These are phyloP conservation scores for Pseudorectes ferrugineus DNA, from an alignment of 2,113 vertebrate genomes.

Conservation along the genomic window DNA sequence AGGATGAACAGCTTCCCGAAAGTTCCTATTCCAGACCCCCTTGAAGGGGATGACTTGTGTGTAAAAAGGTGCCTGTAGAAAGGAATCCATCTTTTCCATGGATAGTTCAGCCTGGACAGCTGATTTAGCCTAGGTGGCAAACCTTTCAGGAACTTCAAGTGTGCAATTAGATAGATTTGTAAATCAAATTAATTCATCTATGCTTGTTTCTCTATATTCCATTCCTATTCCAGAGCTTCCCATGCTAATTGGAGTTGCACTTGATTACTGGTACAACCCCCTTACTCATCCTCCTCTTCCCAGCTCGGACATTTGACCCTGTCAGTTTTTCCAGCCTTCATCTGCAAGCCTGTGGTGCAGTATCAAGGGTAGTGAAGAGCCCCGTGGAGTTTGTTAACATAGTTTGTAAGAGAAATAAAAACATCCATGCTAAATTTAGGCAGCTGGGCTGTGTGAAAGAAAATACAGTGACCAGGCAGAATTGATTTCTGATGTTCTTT, in stretches of 20 bases:
- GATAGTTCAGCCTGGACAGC: not conserved
- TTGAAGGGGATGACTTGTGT: not conserved
- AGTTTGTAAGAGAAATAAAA: conserved; percentile 11
- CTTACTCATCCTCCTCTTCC: not conserved
- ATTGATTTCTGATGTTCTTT: not conserved
- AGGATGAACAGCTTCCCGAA: not conserved
- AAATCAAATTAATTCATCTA: accelerated
- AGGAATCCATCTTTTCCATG: not conserved
- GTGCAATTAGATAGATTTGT: not conserved
- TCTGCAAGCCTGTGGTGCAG: not conserved
- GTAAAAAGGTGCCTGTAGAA: not conserved
- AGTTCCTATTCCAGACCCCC: not conserved
- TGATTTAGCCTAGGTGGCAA: not conserved
- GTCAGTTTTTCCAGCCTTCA: not conserved
- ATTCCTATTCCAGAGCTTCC: not conserved
- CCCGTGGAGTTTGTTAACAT: not conserved
- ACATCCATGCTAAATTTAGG: not conserved
- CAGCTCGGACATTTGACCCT: accelerated
- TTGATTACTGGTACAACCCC: not conserved
- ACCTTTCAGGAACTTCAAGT: not conserved
- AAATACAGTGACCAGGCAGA: not conserved
- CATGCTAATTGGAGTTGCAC: not conserved
- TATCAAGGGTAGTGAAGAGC: not conserved
- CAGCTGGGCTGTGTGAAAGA: not conserved
- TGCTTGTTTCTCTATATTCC: not conserved